phyloP scores from a whole-genome alignment of 2,888 invertebrate genomes.

The Micoletzkya japonica region DNA sequence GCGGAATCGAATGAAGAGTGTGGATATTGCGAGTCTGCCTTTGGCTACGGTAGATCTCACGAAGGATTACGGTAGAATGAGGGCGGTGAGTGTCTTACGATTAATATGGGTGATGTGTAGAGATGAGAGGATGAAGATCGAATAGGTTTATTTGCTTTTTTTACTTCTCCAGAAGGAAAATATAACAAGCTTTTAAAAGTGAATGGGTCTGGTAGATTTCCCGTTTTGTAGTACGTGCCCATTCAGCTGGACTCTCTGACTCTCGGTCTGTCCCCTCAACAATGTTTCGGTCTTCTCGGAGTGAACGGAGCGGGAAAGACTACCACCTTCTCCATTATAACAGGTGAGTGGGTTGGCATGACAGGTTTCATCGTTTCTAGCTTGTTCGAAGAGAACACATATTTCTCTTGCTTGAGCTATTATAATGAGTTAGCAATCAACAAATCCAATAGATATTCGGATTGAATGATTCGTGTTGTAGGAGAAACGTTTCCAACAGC shows the following conservation, averaged over 20 bases:
- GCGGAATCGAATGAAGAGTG: slow-evolving; percentile 28
- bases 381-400: too few species aligned
- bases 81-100: slow-evolving; percentile 8
- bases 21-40: slow-evolving; percentile 30
- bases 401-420: too few species aligned
- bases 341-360: slow-evolving; percentile 45
- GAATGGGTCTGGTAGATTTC: too few species aligned
- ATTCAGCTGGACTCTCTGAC: slow-evolving; percentile 38
- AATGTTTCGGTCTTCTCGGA: slow-evolving; percentile 61
- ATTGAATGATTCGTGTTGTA: too few species aligned
- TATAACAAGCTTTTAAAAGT: not conserved
- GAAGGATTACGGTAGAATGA: slow-evolving; percentile 31
- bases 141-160: not conserved
- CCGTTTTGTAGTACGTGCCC: not conserved
- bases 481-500: slow-evolving; percentile 32
- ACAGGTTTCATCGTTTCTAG: too few species aligned
- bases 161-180: too few species aligned
- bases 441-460: too few species aligned
- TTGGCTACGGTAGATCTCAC: slow-evolving; percentile 37
- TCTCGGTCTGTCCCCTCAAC: slow-evolving; percentile 51
- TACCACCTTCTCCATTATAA: slow-evolving; percentile 60
- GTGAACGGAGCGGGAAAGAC: slow-evolving; percentile 61
- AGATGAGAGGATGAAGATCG: not conserved
- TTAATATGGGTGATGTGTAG: too few species aligned
- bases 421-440: too few species aligned